Evolutionary conservation across 2,113 vertebrate genomes (phyloP).

Genomic region (Dendrocopos noguchii): DNA sequence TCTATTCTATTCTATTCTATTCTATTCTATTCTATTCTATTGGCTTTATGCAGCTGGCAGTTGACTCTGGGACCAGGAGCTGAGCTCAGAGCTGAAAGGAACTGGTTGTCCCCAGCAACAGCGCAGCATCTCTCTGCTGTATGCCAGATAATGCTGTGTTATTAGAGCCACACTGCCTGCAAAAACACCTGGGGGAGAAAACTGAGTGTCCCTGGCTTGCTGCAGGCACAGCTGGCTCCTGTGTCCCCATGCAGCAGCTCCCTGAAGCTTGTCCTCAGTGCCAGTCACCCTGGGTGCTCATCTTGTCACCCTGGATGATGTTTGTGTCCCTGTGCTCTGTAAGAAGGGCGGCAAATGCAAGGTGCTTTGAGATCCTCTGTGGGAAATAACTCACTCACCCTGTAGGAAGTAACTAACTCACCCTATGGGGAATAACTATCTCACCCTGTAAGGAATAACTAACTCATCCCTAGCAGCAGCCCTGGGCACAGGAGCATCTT

Average conservation of each 20-base stretch:
- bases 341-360: background rate
- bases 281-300: background rate
- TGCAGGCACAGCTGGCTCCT: background rate
- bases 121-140: background rate
- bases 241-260: background rate
- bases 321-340: background rate
- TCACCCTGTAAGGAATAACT: background rate
- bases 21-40: too few relatives aligned
- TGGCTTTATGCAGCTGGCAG: background rate
- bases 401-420: background rate
- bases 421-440: background rate
- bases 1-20: too few relatives aligned
- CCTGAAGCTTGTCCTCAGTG: background rate
- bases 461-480: background rate
- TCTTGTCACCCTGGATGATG: background rate
- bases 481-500: background rate
- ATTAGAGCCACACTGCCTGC: background rate
- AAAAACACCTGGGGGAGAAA: background rate
- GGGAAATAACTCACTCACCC: background rate
- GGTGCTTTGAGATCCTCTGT: background rate
- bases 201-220: rapidly evolving
- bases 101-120: background rate
- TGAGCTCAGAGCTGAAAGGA: background rate
- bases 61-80: rapidly evolving
- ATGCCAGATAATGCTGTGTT: background rate